phyloP scores from a whole-genome alignment of 2,113 vertebrate species.

The Climacteris rufus region DNA sequence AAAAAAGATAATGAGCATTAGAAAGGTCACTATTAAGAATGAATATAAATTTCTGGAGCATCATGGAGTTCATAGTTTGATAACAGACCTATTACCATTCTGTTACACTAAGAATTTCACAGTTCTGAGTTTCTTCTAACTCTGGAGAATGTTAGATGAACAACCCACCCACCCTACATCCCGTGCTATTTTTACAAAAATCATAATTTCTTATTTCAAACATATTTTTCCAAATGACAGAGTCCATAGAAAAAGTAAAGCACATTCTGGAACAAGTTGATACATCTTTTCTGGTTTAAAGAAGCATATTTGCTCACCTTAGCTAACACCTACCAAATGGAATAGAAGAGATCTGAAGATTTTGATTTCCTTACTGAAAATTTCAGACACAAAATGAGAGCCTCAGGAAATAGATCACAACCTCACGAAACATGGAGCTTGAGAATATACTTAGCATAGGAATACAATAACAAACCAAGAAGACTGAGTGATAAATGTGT shows the following conservation, averaged over 20 bases:
- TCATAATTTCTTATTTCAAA: background rate
- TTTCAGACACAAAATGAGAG: background rate
- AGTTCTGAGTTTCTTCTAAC: background rate
- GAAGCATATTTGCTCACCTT: background rate
- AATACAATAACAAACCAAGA: background rate
- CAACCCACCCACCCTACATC: background rate
- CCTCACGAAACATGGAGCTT: background rate
- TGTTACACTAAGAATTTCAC: background rate
- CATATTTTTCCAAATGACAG: background rate
- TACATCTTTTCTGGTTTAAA: background rate
- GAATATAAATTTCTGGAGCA: background rate
- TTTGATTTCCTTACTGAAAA: background rate
- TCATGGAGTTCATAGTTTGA: background rate
- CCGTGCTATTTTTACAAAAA: background rate
- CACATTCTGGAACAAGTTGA: background rate
- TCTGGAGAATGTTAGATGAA: background rate
- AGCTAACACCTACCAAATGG: background rate
- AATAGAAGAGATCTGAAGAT: background rate
- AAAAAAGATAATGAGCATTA: background rate
- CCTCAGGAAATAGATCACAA: background rate
- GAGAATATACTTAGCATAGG: background rate
- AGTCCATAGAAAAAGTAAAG: background rate
- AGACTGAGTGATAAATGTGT: background rate
- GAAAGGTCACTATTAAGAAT: background rate
- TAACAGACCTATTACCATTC: background rate